Evolutionary conservation across 2,113 vertebrate genomes (phyloP).

Genomic region (Nematolebias whitei): DNA sequence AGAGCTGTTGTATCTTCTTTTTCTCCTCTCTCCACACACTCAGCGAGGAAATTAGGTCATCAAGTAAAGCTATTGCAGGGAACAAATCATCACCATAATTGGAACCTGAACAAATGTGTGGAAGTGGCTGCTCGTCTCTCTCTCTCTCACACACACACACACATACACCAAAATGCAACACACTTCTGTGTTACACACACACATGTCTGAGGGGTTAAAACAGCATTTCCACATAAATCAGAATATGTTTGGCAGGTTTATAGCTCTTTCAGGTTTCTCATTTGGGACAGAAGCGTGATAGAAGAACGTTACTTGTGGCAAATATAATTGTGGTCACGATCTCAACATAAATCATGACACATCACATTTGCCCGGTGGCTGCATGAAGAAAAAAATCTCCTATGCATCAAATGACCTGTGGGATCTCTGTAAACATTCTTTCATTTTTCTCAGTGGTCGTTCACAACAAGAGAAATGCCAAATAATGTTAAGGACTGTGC

Average conservation of each 20-base stretch:
- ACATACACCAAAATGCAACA: conserved; percentile 34
- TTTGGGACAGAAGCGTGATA: conserved; percentile 72
- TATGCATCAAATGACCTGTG: conserved; percentile 35
- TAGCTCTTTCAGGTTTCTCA: conserved; percentile 65
- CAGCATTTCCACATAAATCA: conserved; percentile 67
- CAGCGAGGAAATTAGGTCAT: conserved; percentile 79
- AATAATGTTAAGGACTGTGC: conserved; percentile 1
- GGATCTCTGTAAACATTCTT: conserved; percentile 20
- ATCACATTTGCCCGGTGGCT: conserved; percentile 37
- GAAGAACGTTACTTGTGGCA: conserved; percentile 61
- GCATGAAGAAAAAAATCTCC: not conserved
- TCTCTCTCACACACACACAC: conserved; percentile 13
- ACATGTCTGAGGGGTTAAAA: conserved; percentile 42
- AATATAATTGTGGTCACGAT: conserved; percentile 79
- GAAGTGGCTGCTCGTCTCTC: conserved; percentile 48
- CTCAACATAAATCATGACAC: conserved; percentile 62
- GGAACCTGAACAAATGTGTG: conserved; percentile 73
- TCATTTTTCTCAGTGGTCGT: conserved; percentile 12
- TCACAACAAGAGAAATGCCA: conserved; percentile 6
- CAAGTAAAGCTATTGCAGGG: conserved; percentile 65
- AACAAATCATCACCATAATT: conserved; percentile 80
- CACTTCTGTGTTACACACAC: conserved; percentile 23
- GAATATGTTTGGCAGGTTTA: conserved; percentile 66
- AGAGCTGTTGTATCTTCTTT: conserved; percentile 28
- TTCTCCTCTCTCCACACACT: conserved; percentile 31